phyloP scores from a whole-genome alignment of 2,797 vertebrate species.

The Halcyon smyrnensis region DNA sequence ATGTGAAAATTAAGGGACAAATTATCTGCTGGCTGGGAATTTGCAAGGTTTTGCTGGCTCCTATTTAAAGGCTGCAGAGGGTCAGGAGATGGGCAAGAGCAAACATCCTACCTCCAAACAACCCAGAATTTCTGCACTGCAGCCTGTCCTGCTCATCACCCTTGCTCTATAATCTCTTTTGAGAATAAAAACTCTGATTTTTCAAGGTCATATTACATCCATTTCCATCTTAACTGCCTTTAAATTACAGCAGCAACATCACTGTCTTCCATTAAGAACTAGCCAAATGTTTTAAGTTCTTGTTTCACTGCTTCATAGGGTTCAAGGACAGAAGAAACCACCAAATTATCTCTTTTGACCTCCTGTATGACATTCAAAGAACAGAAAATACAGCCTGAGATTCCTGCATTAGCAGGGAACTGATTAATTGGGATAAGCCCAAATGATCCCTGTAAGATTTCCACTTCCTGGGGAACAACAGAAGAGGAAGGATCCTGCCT shows the following conservation, averaged over 20 bases:
- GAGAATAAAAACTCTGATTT: neutral
- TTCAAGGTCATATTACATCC: neutral
- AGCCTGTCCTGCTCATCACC: neutral
- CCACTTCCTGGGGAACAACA: neutral
- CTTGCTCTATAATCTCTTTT: neutral
- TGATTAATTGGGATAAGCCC: neutral
- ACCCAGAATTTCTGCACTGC: neutral
- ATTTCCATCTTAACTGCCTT: neutral
- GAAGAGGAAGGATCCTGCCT: neutral
- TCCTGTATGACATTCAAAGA: neutral
- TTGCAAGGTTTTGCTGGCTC: neutral
- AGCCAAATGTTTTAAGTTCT: slow-evolving; percentile 1
- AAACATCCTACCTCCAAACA: neutral
- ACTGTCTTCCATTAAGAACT: neutral
- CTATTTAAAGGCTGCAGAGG: neutral
- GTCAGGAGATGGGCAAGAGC: neutral
- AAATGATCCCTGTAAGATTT: neutral
- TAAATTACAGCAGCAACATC: neutral
- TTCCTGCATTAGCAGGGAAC: neutral
- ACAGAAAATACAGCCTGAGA: neutral
- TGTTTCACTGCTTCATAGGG: neutral
- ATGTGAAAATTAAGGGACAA: neutral
- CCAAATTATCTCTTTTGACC: neutral
- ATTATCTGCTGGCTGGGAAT: neutral
- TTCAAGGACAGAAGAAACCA: neutral